These are phyloP conservation scores for Poeciliopsis retropinna DNA, from an alignment of 2,113 vertebrate genomes.

Conservation along the genomic window DNA sequence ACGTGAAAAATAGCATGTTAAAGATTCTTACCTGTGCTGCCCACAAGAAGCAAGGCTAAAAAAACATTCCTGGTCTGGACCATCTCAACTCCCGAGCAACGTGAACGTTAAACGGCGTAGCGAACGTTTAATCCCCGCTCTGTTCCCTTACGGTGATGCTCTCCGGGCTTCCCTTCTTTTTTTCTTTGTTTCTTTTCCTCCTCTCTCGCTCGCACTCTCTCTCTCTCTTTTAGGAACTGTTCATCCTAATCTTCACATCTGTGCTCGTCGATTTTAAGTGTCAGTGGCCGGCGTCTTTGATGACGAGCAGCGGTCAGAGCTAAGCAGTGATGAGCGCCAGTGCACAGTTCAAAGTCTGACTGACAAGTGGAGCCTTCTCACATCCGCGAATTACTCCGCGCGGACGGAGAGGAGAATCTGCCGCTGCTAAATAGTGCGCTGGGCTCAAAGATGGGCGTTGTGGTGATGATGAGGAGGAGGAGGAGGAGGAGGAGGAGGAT, in stretches of 20 bases:
- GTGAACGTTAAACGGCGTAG: slow-evolving; percentile 51
- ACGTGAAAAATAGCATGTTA: neutral
- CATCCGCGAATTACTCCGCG: slow-evolving; percentile 86
- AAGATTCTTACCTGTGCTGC: slow-evolving; percentile 86
- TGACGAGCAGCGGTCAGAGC: slow-evolving; percentile 50
- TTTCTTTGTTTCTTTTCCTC: too few species aligned
- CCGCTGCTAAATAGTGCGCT: slow-evolving; percentile 70
- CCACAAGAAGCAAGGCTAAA: slow-evolving; percentile 87
- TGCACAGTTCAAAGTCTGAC: slow-evolving; percentile 87
- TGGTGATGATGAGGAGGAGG: neutral
- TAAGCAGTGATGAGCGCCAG: slow-evolving; percentile 79
- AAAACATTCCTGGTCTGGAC: slow-evolving; percentile 84
- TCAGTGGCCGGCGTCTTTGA: slow-evolving; percentile 24
- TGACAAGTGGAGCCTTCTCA: slow-evolving; percentile 88
- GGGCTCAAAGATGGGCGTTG: slow-evolving; percentile 3
- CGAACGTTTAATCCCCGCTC: slow-evolving; percentile 42
- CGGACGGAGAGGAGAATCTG: slow-evolving; percentile 35
- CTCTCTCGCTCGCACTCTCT: neutral
- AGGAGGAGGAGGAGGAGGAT: neutral
- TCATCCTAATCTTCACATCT: slow-evolving; percentile 55
- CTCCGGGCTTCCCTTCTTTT: slow-evolving; percentile 13
- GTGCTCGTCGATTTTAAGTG: slow-evolving; percentile 33
- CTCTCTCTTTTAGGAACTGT: slow-evolving; percentile 28
- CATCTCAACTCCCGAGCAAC: slow-evolving; percentile 85
- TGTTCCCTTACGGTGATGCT: slow-evolving; percentile 24